Evolutionary conservation across 2,113 vertebrate genomes (phyloP).

Genomic region (Ceratotherium simum): DNA sequence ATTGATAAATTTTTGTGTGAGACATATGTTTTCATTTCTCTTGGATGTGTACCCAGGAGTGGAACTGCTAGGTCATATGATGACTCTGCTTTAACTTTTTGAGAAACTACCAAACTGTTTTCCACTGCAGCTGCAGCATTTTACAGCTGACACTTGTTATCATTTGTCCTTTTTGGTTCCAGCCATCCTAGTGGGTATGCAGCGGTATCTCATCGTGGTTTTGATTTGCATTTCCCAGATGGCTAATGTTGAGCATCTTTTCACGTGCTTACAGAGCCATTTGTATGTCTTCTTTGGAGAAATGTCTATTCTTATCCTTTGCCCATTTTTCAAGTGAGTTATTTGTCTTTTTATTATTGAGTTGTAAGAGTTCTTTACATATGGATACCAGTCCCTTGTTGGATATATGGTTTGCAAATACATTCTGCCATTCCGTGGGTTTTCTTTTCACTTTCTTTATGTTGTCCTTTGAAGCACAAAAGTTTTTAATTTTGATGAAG

Average conservation of each 20-base stretch:
- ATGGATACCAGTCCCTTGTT: not conserved
- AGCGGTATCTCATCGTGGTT: rapidly evolving
- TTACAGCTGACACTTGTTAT: rapidly evolving
- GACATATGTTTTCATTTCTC: not conserved
- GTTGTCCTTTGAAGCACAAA: not conserved
- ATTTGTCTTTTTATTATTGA: not conserved
- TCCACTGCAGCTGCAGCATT: rapidly evolving
- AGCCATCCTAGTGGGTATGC: rapidly evolving
- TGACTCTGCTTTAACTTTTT: not conserved
- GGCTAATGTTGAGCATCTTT: rapidly evolving
- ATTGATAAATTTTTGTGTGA: not conserved
- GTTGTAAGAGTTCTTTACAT: not conserved
- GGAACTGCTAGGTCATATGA: no score
- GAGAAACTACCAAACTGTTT: not conserved
- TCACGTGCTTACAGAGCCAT: not conserved
- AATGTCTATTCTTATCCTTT: not conserved
- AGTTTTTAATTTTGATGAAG: not conserved
- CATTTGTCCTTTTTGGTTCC: not conserved
- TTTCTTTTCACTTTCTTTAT: not conserved
- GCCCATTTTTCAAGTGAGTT: not conserved
- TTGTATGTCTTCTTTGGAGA: not conserved
- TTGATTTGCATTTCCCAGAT: not conserved
- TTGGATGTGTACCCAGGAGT: no score
- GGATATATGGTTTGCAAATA: not conserved
- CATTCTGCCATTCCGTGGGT: no score